A percentile compares a stretch with the other conserved stretches of the same genome.
Conservation (phyloP, 2,113 vertebrate genomes). For the Eleginops maclovinus region DNA sequence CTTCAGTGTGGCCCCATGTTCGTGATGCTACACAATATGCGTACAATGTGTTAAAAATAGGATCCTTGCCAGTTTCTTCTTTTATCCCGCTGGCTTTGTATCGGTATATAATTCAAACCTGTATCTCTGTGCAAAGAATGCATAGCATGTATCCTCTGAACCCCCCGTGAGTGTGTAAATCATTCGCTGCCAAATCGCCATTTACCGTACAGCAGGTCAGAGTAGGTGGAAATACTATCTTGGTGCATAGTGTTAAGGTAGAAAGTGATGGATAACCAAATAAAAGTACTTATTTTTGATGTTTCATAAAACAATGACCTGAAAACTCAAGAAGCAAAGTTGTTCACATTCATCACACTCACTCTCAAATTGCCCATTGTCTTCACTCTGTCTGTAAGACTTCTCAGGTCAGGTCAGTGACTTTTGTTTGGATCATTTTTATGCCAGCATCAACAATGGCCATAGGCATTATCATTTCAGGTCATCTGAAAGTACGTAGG, state of each 20-base stretch:
- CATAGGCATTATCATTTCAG: too few species aligned
- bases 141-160: constrained; percentile 52
- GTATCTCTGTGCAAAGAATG: constrained; percentile 59
- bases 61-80: constrained; percentile 57
- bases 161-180: constrained; percentile 65
- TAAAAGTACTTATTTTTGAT: not conserved
- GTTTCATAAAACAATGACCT: not conserved
- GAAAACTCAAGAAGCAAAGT: not conserved
- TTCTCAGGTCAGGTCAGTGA: not conserved
- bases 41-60: constrained; percentile 39
- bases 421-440: not conserved
- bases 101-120: constrained; percentile 58
- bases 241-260: constrained; percentile 17
- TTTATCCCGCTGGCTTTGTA: constrained; percentile 61
- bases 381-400: not conserved
- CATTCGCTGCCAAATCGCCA: constrained; percentile 43
- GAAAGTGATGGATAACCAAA: not conserved
- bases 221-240: not conserved
- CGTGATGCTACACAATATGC: constrained; percentile 1
- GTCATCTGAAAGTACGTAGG: too few species aligned
- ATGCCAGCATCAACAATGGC: too few species aligned
- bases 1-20: not conserved
- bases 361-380: not conserved
- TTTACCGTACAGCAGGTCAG: constrained; percentile 4
- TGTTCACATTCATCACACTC: not conserved